Conservation (phyloP, 2,888 invertebrate genomes). For the Nemotelus pantherinus region DNA sequence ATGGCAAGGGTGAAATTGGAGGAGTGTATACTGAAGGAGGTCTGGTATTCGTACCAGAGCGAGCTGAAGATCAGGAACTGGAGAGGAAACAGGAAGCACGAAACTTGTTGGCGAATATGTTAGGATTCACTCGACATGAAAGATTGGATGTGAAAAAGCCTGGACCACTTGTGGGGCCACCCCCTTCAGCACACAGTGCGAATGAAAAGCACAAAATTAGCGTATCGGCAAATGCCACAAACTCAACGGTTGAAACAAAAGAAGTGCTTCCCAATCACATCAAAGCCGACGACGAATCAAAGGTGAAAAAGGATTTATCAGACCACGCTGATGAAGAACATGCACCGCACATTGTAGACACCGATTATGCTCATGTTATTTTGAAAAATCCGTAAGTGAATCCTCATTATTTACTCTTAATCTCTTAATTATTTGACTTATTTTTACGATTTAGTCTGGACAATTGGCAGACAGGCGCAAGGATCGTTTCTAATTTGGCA, state of each 20-base stretch:
- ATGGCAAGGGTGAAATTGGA: slow-evolving; percentile 25
- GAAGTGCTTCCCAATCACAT: slow-evolving; percentile 62
- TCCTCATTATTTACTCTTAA: background rate
- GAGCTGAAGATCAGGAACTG: slow-evolving; percentile 52
- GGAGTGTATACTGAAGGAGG: slow-evolving; percentile 73
- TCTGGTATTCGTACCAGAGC: slow-evolving; percentile 67
- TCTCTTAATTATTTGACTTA: background rate
- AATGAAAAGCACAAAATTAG: slow-evolving; percentile 47
- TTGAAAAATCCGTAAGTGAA: slow-evolving; percentile 76
- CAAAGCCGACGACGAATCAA: slow-evolving; percentile 58
- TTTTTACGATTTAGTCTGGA: slow-evolving; percentile 65
- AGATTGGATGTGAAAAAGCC: slow-evolving; percentile 94
- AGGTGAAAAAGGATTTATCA: slow-evolving; percentile 61
- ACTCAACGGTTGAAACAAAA: slow-evolving; percentile 56
- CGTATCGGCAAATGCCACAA: slow-evolving; percentile 11
- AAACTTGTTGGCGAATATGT: slow-evolving; percentile 71
- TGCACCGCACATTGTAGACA: slow-evolving; percentile 74
- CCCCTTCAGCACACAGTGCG: slow-evolving; percentile 54
- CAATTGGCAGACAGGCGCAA: slow-evolving; percentile 78
- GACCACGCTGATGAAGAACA: slow-evolving; percentile 66
- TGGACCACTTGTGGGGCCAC: slow-evolving; percentile 76
- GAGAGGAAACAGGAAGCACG: slow-evolving; percentile 67
- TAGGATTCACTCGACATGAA: slow-evolving; percentile 88
- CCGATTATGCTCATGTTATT: slow-evolving; percentile 81
- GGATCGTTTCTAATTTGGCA: slow-evolving; percentile 75